Evolutionary conservation across 2,888 invertebrate species (phyloP).

Genomic region (Ophraella communa): DNA sequence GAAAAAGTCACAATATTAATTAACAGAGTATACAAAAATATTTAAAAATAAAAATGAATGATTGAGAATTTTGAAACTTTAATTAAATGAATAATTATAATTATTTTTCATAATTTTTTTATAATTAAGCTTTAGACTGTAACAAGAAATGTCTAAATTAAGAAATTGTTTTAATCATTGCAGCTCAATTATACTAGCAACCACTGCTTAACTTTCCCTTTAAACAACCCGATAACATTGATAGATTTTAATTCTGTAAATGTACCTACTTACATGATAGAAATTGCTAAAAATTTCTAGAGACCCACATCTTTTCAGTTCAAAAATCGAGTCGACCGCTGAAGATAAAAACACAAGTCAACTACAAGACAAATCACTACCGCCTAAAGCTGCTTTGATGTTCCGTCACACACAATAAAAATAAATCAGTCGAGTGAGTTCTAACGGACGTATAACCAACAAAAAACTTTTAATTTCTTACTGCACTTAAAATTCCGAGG

Average conservation of each 20-base stretch:
- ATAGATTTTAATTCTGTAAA: background rate
- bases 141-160: too few species aligned
- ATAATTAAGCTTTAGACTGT: too few species aligned
- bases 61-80: too few species aligned
- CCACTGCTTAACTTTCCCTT: too few species aligned
- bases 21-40: too few species aligned
- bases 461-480: slow-evolving; percentile 23
- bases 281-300: background rate
- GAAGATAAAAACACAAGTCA: slow-evolving; percentile 1
- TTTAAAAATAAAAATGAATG: too few species aligned
- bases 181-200: too few species aligned
- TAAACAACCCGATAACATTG: too few species aligned
- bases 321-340: background rate
- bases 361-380: slow-evolving; percentile 22
- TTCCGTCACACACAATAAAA: background rate
- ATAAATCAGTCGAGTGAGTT: slow-evolving; percentile 2
- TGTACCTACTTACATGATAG: background rate
- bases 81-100: too few species aligned
- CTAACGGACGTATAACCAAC: background rate
- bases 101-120: too few species aligned
- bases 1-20: too few species aligned
- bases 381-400: slow-evolving; percentile 13
- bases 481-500: slow-evolving; percentile 35
- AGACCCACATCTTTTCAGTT: background rate
- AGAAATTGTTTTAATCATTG: too few species aligned